Conservation (phyloP, 2,888 invertebrate species). For the Idaea biselata region DNA sequence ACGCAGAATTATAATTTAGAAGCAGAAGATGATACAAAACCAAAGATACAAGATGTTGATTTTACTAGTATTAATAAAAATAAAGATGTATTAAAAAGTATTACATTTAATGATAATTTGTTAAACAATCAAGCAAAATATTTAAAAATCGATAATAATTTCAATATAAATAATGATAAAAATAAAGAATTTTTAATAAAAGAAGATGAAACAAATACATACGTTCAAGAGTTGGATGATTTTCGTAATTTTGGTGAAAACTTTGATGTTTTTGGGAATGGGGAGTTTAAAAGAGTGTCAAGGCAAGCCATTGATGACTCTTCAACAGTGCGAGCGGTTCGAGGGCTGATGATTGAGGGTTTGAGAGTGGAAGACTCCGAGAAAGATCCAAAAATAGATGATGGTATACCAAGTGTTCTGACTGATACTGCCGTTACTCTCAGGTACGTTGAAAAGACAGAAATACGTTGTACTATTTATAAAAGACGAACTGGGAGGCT, state of each 20-base stretch:
- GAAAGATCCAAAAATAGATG: conserved; percentile 78
- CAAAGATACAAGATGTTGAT: neutral
- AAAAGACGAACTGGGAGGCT: too few species aligned
- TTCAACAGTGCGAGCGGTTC: neutral
- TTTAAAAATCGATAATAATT: neutral
- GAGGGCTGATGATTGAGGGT: conserved; percentile 69
- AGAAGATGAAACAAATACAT: conserved; percentile 7
- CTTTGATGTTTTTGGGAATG: neutral
- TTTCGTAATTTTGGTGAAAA: neutral
- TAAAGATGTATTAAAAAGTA: conserved; percentile 1
- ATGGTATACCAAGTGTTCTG: conserved; percentile 85
- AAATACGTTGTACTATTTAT: too few species aligned
- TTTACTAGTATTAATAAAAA: neutral
- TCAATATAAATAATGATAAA: conserved; percentile 14
- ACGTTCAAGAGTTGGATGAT: conserved; percentile 6
- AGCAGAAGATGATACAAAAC: neutral
- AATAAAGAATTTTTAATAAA: conserved; percentile 18
- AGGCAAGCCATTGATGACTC: conserved; percentile 2
- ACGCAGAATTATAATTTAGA: neutral
- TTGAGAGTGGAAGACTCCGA: conserved; percentile 79
- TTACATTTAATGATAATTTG: conserved; percentile 14
- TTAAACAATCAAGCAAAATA: neutral
- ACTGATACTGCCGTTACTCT: conserved; percentile 81
- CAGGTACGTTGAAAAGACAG: conserved; percentile 48
- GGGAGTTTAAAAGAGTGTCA: neutral